Conservation (phyloP, 2,888 invertebrate genomes). For the Cheilosia impressa region DNA sequence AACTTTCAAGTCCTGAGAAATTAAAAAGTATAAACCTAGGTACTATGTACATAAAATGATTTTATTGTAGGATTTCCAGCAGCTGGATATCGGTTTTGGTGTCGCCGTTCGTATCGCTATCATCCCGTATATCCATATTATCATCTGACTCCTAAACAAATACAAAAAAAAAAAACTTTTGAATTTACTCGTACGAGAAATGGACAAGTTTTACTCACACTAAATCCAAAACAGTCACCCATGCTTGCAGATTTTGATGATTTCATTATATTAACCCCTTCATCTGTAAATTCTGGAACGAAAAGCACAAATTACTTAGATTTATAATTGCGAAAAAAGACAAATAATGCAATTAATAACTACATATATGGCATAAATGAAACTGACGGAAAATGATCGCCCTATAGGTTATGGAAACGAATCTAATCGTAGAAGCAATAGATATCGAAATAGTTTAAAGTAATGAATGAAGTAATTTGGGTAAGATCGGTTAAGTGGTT, state of each 20-base stretch:
- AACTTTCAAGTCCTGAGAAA: slow-evolving; percentile 63
- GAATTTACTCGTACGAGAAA: neutral
- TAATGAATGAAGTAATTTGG: too few species aligned
- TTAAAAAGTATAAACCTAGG: slow-evolving; percentile 32
- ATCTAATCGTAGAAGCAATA: too few species aligned
- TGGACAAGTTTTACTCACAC: slow-evolving; percentile 75
- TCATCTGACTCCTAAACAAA: slow-evolving; percentile 24
- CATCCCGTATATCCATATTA: slow-evolving; percentile 15
- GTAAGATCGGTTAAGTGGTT: too few species aligned
- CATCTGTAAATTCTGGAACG: slow-evolving; percentile 47
- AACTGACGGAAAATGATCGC: too few species aligned
- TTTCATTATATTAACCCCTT: slow-evolving; percentile 59
- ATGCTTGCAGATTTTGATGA: slow-evolving; percentile 66
- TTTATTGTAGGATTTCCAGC: slow-evolving; percentile 57
- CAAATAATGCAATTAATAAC: too few species aligned
- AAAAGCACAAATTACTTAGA: slow-evolving; percentile 48
- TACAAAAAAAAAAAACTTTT: slow-evolving; percentile 1
- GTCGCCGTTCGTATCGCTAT: slow-evolving; percentile 21
- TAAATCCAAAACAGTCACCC: slow-evolving; percentile 81
- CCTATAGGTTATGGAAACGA: too few species aligned
- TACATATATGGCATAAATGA: too few species aligned
- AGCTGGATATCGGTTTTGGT: slow-evolving; percentile 54
- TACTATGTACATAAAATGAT: neutral
- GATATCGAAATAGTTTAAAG: too few species aligned
- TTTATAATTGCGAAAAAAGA: neutral